Percentiles rank a stretch among this genome's conserved stretches.
Conservation (phyloP, 2,797 vertebrate species). For the Potorous gilbertii region DNA sequence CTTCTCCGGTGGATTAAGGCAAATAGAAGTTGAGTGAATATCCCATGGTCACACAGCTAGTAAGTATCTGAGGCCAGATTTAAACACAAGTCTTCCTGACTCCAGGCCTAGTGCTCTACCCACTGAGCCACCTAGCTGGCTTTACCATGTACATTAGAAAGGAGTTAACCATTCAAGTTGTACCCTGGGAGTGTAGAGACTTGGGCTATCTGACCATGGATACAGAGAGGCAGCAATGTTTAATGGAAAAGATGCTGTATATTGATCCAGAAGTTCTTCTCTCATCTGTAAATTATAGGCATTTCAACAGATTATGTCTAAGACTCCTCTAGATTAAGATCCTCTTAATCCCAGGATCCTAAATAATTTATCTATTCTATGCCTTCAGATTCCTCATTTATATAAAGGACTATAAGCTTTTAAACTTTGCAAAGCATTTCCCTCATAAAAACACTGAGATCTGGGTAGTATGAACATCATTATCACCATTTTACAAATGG, state of each 20-base stretch:
- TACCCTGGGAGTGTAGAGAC: background rate
- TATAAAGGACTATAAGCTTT: background rate
- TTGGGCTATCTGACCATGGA: background rate
- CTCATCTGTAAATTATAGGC: background rate
- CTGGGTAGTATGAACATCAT: background rate
- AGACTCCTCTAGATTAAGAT: background rate
- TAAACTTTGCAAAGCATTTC: background rate
- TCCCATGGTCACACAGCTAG: background rate
- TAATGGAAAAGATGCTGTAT: background rate
- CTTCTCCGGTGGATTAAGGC: background rate
- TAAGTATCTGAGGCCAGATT: background rate
- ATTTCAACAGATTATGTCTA: background rate
- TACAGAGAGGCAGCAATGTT: background rate
- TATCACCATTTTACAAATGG: background rate
- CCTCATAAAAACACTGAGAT: background rate
- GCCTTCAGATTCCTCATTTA: background rate
- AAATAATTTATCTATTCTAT: background rate
- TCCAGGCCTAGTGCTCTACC: background rate
- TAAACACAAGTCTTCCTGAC: background rate
- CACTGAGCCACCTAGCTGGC: background rate
- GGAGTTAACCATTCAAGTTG: background rate
- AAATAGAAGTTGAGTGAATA: background rate
- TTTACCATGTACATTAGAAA: background rate
- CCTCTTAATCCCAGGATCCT: background rate
- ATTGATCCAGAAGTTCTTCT: background rate